Conservation (phyloP, 2,888 invertebrate genomes). For the Flexamia atlantica region DNA sequence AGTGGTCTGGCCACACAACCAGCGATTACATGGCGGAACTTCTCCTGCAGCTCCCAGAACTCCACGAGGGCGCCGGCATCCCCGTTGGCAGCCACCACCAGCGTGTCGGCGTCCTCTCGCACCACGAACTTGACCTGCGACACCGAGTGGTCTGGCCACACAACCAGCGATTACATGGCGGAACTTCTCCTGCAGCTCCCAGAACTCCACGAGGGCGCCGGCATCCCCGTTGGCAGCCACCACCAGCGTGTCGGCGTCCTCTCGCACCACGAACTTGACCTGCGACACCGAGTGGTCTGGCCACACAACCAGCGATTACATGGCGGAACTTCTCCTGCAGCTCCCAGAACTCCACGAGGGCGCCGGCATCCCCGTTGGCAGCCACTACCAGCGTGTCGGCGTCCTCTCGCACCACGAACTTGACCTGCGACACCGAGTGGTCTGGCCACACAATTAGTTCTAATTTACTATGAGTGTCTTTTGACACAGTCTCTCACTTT, state of each 20-base stretch:
- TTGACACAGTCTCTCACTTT: too few species aligned
- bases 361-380: constrained; percentile 82
- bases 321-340: constrained; percentile 88
- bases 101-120: constrained; percentile 89
- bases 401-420: constrained; percentile 90
- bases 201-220: constrained; percentile 86
- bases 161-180: constrained; percentile 86
- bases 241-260: constrained; percentile 90
- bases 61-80: constrained; percentile 84
- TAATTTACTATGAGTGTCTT: too few species aligned
- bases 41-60: constrained; percentile 92
- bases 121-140: constrained; percentile 85
- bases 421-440: constrained; percentile 74
- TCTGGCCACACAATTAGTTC: too few species aligned
- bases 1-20: constrained; percentile 72
- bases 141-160: constrained; percentile 64
- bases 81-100: constrained; percentile 87
- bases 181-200: constrained; percentile 91
- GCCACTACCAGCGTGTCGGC: constrained; percentile 91
- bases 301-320: too few species aligned
- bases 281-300: constrained; percentile 66
- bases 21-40: constrained; percentile 88
- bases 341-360: constrained; percentile 91
- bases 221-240: constrained; percentile 85
- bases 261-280: constrained; percentile 88